These are phyloP conservation scores for Molanna angustata DNA, from an alignment of 2,888 invertebrate species.

Conservation along the genomic window DNA sequence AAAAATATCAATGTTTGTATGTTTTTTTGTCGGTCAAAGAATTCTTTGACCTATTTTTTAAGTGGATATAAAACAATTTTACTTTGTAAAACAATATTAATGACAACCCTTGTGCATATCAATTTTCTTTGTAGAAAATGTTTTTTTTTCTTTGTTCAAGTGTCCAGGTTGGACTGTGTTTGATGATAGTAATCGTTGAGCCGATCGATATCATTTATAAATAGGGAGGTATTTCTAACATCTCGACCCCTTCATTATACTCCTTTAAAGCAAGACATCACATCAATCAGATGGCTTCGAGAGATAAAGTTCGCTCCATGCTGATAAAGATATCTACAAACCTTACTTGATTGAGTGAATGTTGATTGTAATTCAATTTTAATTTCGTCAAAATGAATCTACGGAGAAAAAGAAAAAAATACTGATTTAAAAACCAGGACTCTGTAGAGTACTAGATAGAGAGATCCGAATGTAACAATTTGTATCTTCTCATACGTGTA, in stretches of 20 bases:
- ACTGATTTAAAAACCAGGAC: too few species aligned
- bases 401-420: not conserved
- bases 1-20: too few species aligned
- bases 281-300: not conserved
- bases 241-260: not conserved
- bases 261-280: not conserved
- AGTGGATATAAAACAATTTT: too few species aligned
- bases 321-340: not conserved
- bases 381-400: not conserved
- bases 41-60: too few species aligned
- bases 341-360: not conserved
- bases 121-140: too few species aligned
- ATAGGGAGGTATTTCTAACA: conserved; percentile 1
- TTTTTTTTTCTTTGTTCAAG: too few species aligned
- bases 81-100: too few species aligned
- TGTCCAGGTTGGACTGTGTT: conserved; percentile 12
- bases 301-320: not conserved
- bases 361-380: not conserved
- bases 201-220: conserved; percentile 16
- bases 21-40: too few species aligned
- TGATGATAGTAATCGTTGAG: conserved; percentile 21
- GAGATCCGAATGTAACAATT: too few species aligned
- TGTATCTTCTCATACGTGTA: too few species aligned
- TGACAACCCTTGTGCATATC: too few species aligned
- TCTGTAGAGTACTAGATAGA: too few species aligned